Evolutionary conservation across 1,140 invertebrate genomes (phyloP).

Genomic region (Drosophila littoralis): DNA sequence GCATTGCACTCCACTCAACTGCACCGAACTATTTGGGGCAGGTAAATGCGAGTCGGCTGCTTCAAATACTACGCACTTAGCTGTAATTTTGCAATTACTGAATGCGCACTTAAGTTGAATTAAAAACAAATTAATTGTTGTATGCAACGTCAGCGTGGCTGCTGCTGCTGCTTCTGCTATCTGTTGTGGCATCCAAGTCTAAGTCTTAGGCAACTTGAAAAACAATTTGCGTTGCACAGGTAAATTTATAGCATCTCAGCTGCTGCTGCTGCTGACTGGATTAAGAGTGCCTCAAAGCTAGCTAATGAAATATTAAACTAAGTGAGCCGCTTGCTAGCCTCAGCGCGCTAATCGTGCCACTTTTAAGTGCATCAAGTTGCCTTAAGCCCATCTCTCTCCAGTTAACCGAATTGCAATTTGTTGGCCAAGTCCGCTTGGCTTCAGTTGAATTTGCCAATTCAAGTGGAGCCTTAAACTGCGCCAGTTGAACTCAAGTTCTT

Average conservation of each 20-base stretch:
- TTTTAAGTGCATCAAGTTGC: constrained; percentile 42
- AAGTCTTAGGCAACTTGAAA: constrained; percentile 54
- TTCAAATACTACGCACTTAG: constrained; percentile 53
- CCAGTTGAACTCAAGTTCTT: constrained; percentile 33
- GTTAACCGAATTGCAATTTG: constrained; percentile 30
- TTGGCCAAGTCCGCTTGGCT: constrained; percentile 11
- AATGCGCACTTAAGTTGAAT: constrained; percentile 80
- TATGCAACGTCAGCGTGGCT: constrained; percentile 37
- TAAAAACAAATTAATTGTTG: constrained; percentile 81
- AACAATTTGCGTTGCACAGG: constrained; percentile 66
- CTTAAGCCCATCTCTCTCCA: neutral
- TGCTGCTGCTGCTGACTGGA: constrained; percentile 39
- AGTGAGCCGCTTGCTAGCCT: constrained; percentile 57
- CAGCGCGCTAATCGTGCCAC: constrained; percentile 55
- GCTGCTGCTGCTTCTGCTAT: constrained; percentile 35
- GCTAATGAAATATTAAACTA: constrained; percentile 78
- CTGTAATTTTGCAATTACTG: constrained; percentile 73
- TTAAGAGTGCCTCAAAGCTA: constrained; percentile 63
- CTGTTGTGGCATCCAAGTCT: constrained; percentile 54
- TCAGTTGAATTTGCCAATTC: constrained; percentile 30
- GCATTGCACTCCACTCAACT: constrained; percentile 16
- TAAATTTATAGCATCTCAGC: constrained; percentile 59
- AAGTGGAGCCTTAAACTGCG: constrained; percentile 47
- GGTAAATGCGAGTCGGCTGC: constrained; percentile 25
- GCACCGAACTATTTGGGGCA: constrained; percentile 54